These are phyloP conservation scores for Podiceps cristatus DNA, from an alignment of 2,113 vertebrate genomes.

Conservation along the genomic window DNA sequence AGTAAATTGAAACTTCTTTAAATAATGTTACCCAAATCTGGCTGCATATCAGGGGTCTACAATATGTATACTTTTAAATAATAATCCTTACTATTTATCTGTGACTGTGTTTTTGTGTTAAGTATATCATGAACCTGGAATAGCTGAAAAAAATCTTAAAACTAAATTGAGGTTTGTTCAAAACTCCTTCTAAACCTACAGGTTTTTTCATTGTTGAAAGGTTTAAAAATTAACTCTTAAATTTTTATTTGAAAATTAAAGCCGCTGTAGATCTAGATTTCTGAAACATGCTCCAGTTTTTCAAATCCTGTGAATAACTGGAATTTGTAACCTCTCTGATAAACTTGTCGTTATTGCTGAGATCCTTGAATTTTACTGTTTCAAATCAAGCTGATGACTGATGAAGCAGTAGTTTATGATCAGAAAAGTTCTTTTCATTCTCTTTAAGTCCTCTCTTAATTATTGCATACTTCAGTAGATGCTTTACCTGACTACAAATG, in stretches of 20 bases:
- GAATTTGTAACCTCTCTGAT: background rate
- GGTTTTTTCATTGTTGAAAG: background rate
- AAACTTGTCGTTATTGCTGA: background rate
- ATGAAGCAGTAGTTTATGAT: background rate
- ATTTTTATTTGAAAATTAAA: background rate
- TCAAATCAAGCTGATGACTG: background rate
- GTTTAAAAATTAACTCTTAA: background rate
- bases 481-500: background rate
- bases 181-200: background rate
- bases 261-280: background rate
- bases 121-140: background rate
- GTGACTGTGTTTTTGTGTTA: background rate
- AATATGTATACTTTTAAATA: background rate
- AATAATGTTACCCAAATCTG: background rate
- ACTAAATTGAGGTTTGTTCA: background rate
- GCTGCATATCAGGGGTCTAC: background rate
- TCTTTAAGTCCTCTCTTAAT: background rate
- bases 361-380: background rate
- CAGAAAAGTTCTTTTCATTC: background rate
- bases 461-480: background rate
- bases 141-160: background rate
- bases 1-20: background rate
- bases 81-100: background rate
- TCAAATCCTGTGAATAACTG: background rate
- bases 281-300: background rate